Evolutionary conservation across 2,888 invertebrate species (phyloP), one percentile per base, ranked within the genome.

Genomic region (Tethea ocularis): DNA sequence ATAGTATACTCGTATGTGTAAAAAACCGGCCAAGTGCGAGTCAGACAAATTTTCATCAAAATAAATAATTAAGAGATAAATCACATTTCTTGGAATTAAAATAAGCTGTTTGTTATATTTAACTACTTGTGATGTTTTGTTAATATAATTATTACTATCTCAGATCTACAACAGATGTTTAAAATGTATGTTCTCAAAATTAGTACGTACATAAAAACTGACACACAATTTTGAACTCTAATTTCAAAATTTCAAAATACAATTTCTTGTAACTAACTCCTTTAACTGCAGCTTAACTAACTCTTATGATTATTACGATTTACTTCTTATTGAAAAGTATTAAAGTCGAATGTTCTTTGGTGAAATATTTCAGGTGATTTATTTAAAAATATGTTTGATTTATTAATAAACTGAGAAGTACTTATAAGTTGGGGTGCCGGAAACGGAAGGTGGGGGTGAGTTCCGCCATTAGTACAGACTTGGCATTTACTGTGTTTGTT

Each of bases 381-480:
- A 80, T 78, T 74, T 75, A 69, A 77, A 78, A 79, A 72, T 75
- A 69, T 69, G 68, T 68, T 72, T 71, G 73, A 79, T 79, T 72
- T 80, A 79, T 80, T 80, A 82, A 76, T 80, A 80, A 77, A 76
- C 71, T 54, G 22, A 22, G 26, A 24, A 15, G 38, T 38, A 46
- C 17, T 46, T 46, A 20, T 46, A 46, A 20, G 46, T 46, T 46
- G 46, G 56, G 65, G 67, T 68, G 71, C 70, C 74, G 81, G 82
- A 80, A 76, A 67, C 73, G 74, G 73, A 73, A 69, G 71, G 56
- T 46, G 57, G 56, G 77, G 80, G 80, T 81, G 74, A 80, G 75
- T 77, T 82, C 82, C 82, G 80, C 80, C 75, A 80, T 82, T 80
- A 80, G 75, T 75, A n/a, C 62, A 17, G 33, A 13, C n/a, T 11